Base-by-base conservation (phyloP, 2,113 vertebrate species). In the Nyctibius bracteatus region DNA sequence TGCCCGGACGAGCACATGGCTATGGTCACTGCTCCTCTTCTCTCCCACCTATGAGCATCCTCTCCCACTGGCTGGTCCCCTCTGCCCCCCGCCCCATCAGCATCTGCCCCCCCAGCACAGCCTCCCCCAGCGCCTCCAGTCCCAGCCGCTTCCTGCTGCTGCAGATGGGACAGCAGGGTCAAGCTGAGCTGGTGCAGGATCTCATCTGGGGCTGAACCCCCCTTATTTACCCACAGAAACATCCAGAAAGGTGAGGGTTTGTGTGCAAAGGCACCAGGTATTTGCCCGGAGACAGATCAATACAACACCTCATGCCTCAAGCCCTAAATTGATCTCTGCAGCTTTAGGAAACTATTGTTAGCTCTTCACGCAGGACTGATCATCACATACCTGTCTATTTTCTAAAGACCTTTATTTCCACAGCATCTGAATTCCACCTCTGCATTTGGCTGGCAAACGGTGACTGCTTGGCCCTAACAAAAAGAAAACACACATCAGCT, bases 361-460 rank as follows among this genome's bases (percentile, higher is more conserved):
- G 39, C 43, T 86, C 35, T 27, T 90, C 2, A 3, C 44, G 3
- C 0, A 0, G 49, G 71, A 46, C 62, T 17, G 79, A 44, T 70
- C 37, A n/a, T 81, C 54, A 44, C 63, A 46, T 24, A 21, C 52
- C 51, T 39, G 12, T 30, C 17, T 33, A 11, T 35, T 78, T 86
- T 58, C 33, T 52, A 43, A 88, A 83, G 79, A 87, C 59, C n/a
- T 88, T 61, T 63, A 52, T 86, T 91, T 91, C 39, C 61, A n/a
- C 30, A 31, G 62, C 49, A 4, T 61, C 58, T 62, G 54, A 49
- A 65, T 90, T 88, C 88, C 67, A 62, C 75, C 63, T 70, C 63
- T 61, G 22, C 28, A 2, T 82, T 92, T 86, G 79, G 37, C 63
- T 77, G 62, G 37, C 70, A 90, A 90, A 72, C 6, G 73, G 55